phyloP scores from a whole-genome alignment of 2,113 vertebrate species.

The Calyptomena viridis region DNA sequence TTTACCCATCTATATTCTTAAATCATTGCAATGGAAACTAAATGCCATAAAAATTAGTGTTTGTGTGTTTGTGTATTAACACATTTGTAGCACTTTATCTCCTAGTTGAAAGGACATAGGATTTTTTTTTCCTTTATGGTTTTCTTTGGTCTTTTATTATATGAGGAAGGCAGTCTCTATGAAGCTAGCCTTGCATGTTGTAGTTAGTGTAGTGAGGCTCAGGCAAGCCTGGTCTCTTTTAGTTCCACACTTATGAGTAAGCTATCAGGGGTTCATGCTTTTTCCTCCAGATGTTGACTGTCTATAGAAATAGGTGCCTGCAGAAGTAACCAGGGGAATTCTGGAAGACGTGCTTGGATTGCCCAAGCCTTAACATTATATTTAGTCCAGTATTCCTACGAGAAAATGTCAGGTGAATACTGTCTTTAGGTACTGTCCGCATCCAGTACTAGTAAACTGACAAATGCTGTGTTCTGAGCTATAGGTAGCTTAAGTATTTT shows the following conservation, averaged over 20 bases:
- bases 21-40: neutral
- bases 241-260: neutral
- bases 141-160: neutral
- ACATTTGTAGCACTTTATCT: neutral
- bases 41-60: neutral
- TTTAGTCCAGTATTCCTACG: neutral
- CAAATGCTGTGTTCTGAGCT: neutral
- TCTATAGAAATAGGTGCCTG: neutral
- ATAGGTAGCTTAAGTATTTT: neutral
- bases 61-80: neutral
- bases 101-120: neutral
- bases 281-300: neutral
- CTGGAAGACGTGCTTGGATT: neutral
- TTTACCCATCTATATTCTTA: neutral
- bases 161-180: neutral
- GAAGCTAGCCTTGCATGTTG: neutral
- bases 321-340: neutral
- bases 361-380: neutral
- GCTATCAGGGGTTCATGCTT: neutral
- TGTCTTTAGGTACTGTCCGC: neutral
- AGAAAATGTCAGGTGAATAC: neutral
- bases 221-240: neutral
- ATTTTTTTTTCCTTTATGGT: rapidly evolving
- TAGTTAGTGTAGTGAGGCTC: neutral
- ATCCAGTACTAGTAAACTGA: neutral